Percentiles rank a stretch among this genome's conserved stretches.
Conservation (phyloP, 2,797 vertebrate genomes). For the Botia kubotai region DNA sequence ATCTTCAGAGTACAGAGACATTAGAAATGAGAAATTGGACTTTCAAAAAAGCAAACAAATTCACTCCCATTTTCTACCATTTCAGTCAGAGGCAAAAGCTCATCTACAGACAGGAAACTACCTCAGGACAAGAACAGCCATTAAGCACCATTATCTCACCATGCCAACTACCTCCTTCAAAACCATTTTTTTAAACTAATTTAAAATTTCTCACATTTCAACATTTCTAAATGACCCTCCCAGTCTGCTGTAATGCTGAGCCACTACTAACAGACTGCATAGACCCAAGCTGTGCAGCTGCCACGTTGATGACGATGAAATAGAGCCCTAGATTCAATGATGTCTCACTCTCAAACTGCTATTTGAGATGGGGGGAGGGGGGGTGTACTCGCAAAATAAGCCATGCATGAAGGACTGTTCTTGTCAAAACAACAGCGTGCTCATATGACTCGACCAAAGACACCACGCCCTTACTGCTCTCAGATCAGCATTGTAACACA, state of each 20-base stretch:
- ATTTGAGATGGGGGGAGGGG: constrained; percentile 1
- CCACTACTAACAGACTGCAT: not conserved
- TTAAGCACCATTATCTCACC: not conserved
- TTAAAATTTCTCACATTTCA: not conserved
- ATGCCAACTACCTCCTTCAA: not conserved
- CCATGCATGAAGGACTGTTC: constrained; percentile 36
- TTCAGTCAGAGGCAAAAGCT: not conserved
- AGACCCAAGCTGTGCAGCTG: constrained; percentile 8
- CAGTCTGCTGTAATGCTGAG: not conserved
- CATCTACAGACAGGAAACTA: not conserved
- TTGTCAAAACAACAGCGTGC: constrained; percentile 27
- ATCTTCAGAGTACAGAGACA: not conserved
- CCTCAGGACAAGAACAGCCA: not conserved
- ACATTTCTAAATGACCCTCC: not conserved
- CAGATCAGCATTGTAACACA: not conserved
- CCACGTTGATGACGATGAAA: not conserved
- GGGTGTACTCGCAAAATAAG: constrained; percentile 29
- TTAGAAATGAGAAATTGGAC: not conserved
- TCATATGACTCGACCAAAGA: constrained; percentile 18
- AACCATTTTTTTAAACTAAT: not conserved
- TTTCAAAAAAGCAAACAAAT: not conserved
- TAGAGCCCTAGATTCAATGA: constrained; percentile 10
- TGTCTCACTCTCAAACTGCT: constrained; percentile 14
- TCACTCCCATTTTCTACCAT: not conserved
- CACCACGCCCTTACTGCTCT: constrained; percentile 4